A percentile compares a stretch with the other conserved stretches of the same genome.
These are phyloP conservation scores for Oscheius sp. DNA, from an alignment of 2,888 invertebrate species.

Conservation along the genomic window DNA sequence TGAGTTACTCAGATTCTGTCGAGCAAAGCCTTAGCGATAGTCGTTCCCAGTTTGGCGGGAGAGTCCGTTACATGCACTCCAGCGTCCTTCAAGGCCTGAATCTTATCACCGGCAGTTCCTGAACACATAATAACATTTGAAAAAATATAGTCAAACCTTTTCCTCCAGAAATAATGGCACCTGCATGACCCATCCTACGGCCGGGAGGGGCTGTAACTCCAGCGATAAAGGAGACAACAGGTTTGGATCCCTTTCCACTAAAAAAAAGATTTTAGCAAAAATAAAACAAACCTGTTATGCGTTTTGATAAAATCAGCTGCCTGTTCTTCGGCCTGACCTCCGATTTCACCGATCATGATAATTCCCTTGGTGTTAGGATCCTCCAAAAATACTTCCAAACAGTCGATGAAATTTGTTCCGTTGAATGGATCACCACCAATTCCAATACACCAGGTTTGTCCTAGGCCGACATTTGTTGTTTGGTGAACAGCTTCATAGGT, in stretches of 20 bases:
- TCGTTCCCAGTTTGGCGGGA: conserved; percentile 55
- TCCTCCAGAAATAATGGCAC: conserved; percentile 60
- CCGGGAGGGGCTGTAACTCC: conserved; percentile 88
- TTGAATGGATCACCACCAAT: conserved; percentile 99
- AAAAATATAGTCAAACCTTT: conserved; percentile 36
- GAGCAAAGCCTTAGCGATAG: conserved; percentile 36
- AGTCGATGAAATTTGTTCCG: conserved; percentile 98
- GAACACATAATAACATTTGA: background rate
- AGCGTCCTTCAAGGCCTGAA: conserved; percentile 55
- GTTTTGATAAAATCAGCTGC: conserved; percentile 85
- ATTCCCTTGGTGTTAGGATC: conserved; percentile 88
- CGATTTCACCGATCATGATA: conserved; percentile 98
- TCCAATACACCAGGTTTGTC: conserved; percentile 80
- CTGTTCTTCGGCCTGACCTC: conserved; percentile 94
- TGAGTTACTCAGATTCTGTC: conserved; percentile 11
- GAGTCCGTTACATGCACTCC: conserved; percentile 57
- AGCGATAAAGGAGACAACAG: conserved; percentile 98
- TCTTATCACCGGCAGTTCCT: conserved; percentile 58
- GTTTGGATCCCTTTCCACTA: conserved; percentile 74
- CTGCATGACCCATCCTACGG: conserved; percentile 56
- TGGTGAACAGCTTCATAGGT: conserved; percentile 99
- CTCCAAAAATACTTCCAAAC: conserved; percentile 54
- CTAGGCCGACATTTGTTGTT: conserved; percentile 81
- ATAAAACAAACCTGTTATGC: conserved; percentile 70
- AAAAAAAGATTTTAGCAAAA: background rate